A percentile compares a stretch with the other conserved stretches of the same genome.
Evolutionary conservation across 1,140 invertebrate species (phyloP).

Genomic region (Plutomurus gul): DNA sequence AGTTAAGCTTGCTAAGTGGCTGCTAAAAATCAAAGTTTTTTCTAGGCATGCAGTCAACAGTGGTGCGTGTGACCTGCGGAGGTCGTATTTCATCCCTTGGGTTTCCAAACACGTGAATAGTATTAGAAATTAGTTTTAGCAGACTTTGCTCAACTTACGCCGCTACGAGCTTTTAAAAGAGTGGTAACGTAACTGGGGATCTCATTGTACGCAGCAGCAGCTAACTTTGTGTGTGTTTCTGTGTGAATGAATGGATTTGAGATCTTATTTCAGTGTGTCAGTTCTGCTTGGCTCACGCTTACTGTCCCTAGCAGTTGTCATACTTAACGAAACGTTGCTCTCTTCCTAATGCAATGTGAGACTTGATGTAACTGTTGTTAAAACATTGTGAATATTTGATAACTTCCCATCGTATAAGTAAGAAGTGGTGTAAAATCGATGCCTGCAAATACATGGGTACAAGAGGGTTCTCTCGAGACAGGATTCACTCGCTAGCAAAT

Average conservation of each 20-base stretch:
- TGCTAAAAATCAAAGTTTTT: background rate
- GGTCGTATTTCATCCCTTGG: constrained; percentile 41
- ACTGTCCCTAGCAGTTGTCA: background rate
- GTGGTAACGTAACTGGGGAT: background rate
- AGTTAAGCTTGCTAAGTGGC: background rate
- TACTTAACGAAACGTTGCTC: background rate
- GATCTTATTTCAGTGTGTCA: constrained; percentile 18
- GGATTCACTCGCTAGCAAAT: no score
- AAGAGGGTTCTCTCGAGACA: no score
- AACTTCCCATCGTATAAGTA: background rate
- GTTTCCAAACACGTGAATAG: constrained; percentile 32
- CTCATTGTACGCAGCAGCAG: background rate
- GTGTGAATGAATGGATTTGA: background rate
- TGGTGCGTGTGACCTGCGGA: constrained; percentile 33
- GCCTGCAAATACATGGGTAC: no score
- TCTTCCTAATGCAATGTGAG: background rate
- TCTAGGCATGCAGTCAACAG: background rate
- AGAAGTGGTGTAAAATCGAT: background rate
- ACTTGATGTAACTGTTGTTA: background rate
- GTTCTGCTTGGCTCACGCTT: background rate
- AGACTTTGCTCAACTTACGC: background rate
- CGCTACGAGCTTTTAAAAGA: background rate
- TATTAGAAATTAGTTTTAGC: constrained; percentile 31
- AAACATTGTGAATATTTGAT: constrained; percentile 50
- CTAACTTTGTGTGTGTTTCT: background rate